phyloP scores from a whole-genome alignment of 2,797 vertebrate species.

The Acanthurus leucopareius region DNA sequence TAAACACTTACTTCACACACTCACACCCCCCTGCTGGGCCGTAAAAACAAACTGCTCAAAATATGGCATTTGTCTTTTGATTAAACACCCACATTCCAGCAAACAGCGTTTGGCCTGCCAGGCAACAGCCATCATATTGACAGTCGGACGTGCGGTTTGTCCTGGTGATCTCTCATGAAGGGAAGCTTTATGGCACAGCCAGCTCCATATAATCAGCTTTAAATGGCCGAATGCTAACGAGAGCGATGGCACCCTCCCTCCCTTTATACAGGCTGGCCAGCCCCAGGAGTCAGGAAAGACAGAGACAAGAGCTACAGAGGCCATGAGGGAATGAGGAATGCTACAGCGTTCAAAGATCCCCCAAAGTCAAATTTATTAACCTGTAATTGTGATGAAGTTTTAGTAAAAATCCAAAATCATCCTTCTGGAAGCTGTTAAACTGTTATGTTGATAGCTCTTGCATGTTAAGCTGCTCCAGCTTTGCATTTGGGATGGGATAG shows the following conservation, averaged over 20 bases:
- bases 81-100: slow-evolving; percentile 83
- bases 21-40: slow-evolving; percentile 57
- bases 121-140: slow-evolving; percentile 83
- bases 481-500: slow-evolving; percentile 6
- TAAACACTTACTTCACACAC: slow-evolving; percentile 39
- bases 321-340: slow-evolving; percentile 50
- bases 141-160: slow-evolving; percentile 75
- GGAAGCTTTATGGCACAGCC: slow-evolving; percentile 79
- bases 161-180: slow-evolving; percentile 75
- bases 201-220: slow-evolving; percentile 78
- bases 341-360: slow-evolving; percentile 14
- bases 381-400: slow-evolving; percentile 9
- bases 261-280: slow-evolving; percentile 48
- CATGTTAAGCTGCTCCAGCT: slow-evolving; percentile 8
- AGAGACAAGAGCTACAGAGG: slow-evolving; percentile 57
- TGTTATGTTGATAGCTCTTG: slow-evolving; percentile 14
- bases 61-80: slow-evolving; percentile 82
- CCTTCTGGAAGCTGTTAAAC: slow-evolving; percentile 34
- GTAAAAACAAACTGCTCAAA: slow-evolving; percentile 85
- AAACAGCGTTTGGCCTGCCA: slow-evolving; percentile 64
- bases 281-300: slow-evolving; percentile 73
- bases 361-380: slow-evolving; percentile 7
- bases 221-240: slow-evolving; percentile 76
- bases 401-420: slow-evolving; percentile 13
- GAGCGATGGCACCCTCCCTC: slow-evolving; percentile 60